Conservation (phyloP, 2,113 vertebrate species). For the Datnioides undecimradiatus region DNA sequence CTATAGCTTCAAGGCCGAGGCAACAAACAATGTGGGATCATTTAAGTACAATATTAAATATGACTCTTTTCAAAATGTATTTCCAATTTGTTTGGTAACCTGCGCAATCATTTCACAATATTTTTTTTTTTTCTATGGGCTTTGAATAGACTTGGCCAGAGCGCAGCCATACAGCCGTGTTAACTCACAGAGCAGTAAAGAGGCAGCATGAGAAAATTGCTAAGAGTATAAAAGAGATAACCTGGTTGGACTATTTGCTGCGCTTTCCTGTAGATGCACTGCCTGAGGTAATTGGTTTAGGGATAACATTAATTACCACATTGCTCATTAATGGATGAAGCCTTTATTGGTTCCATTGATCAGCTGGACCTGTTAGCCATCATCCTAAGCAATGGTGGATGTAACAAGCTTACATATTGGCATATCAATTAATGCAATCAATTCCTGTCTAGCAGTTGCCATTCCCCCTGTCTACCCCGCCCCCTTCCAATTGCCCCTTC, state of each 20-base stretch:
- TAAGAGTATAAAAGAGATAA: conserved; percentile 77
- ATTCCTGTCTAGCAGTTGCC: conserved; percentile 97
- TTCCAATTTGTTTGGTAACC: conserved; percentile 39
- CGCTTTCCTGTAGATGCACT: conserved; percentile 84
- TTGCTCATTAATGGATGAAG: conserved; percentile 99
- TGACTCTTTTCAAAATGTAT: not conserved
- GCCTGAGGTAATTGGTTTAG: conserved; percentile 95
- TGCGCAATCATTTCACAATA: conserved; percentile 8
- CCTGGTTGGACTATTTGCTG: conserved; percentile 79
- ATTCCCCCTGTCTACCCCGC: conserved; percentile 77
- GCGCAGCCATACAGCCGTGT: conserved; percentile 23
- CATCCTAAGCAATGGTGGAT: conserved; percentile 98
- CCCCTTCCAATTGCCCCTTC: conserved; percentile 54
- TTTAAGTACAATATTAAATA: conserved; percentile 21
- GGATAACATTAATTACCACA: conserved; percentile 99
- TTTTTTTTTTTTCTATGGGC: not conserved
- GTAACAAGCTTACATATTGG: conserved; percentile 99
- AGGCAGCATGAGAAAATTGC: conserved; percentile 54
- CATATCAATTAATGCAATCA: conserved; percentile 99
- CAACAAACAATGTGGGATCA: conserved; percentile 1
- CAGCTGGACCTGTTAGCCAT: conserved; percentile 96
- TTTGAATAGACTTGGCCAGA: conserved; percentile 15
- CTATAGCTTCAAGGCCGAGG: not conserved
- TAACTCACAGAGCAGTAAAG: conserved; percentile 54
- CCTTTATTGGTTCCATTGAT: conserved; percentile 99